Evolutionary conservation across 2,113 vertebrate species (phyloP), one percentile per base, ranked within the genome.

Genomic region (Penelope pileata): DNA sequence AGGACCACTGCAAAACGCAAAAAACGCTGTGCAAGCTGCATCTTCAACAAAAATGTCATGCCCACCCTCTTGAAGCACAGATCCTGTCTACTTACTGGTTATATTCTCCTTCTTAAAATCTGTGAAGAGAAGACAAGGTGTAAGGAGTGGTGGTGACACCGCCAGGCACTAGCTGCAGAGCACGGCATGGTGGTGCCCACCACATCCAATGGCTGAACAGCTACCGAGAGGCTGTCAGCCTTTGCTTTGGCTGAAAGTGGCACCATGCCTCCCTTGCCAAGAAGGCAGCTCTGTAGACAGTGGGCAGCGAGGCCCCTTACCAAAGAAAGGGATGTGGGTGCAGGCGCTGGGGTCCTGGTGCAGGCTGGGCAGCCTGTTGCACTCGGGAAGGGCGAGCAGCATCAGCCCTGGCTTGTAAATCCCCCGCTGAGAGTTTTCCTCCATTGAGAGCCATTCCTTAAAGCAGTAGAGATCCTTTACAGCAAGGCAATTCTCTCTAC

Each of bases 391-490:
- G 19, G 96, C 93, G 2, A 98, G 96, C 22, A 98, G 96, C 83
- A 93, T 97, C 72, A 98, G 90, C 54, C 97, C 94, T 8, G 98
- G 95, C 51, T 98, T 97, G 83, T 98, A 97, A 84, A 98, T 96
- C 50, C 97, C 97, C 96, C 94, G 96, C 91, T 93, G 98, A 60
- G 96, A 95, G 78, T 98, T 98, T 88, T 98, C 98, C 90, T 99
- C 98, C 74, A 98, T 96, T 5, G 96, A 93, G 66, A 98, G 96
- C 99, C 98, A 99, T 94, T 99, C 99, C 93, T 98, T 99, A 92
- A 99, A 98, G 96, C 99, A 99, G 98, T 99, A 99, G 66, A 99
- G 97, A 96, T 99, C 99, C 97, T 98, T 99, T 80, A 99, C 99
- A 54, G 99, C 98, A 96, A 99, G 96, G 95, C 99, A 99, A 97